Evolutionary conservation across 2,888 invertebrate genomes (phyloP), one percentile per base, ranked within the genome.

Genomic region (Ennomos fuscantarius): DNA sequence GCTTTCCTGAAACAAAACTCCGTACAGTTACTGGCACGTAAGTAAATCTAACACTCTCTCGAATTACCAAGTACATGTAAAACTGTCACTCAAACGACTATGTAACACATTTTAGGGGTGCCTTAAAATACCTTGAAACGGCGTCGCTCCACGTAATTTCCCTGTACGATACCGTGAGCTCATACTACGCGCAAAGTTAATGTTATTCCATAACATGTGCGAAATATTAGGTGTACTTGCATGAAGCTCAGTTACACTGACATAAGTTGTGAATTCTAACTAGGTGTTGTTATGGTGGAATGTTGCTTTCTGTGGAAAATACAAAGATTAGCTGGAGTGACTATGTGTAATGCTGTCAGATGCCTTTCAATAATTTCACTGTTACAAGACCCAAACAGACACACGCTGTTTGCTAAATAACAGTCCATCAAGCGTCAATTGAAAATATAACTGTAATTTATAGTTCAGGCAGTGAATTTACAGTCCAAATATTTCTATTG

Each of bases 121-220:
- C 79, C 77, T 73, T 74, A 78, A 76, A 79, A 76, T 78, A 74
- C 73, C 76, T 76, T 78, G 69, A 78, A 81, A 81, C 74, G 72
- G 73, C 73, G 69, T 60, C 72, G 75, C 74, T 77, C 68, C 65
- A 70, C 75, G 77, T 81, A 79, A 79, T 79, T 79, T 72, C 67
- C 70, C 73, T 72, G 63, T 68, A 72, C 69, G 73, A 65, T 66
- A 69, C 66, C 63, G 65, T 67, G 62, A 63, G 66, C 62, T 56
- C 60, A 66, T 63, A 57, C 64, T 68, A 66, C 58, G 66, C 48
- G 59, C 57, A 70, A 74, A 73, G 73, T 71, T 73, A 68, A 69
- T 54, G 72, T 68, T 59, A 66, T 69, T 70, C 65, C 62, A 61
- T 69, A 65, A 65, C 66, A 65, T 59, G 62, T 70, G 63, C 59